phyloP scores from a whole-genome alignment of 1,140 invertebrate species.

The Drosophila repleta region DNA sequence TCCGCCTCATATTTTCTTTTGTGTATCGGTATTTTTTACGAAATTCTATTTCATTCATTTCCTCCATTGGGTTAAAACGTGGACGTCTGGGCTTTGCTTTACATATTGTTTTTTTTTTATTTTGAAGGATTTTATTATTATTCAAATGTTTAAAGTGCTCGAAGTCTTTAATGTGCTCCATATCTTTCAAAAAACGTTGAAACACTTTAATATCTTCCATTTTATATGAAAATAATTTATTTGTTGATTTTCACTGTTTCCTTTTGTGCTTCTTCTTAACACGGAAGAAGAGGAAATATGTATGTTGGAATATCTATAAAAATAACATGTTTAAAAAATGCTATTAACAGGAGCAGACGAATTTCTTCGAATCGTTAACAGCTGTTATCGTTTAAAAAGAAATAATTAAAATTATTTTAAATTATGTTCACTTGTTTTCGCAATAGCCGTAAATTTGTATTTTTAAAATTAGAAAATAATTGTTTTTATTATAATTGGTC shows the following conservation, averaged over 20 bases:
- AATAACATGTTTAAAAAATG: constrained; percentile 1
- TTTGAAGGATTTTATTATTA: background rate
- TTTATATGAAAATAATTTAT: constrained; percentile 1
- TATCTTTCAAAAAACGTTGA: constrained; percentile 45
- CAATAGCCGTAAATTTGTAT: no score
- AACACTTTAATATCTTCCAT: constrained; percentile 61
- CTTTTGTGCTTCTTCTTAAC: background rate
- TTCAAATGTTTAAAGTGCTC: background rate
- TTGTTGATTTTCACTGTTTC: constrained; percentile 2
- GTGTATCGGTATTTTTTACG: constrained; percentile 68
- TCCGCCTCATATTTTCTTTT: constrained; percentile 68
- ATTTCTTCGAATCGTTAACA: background rate
- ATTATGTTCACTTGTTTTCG: no score
- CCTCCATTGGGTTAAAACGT: constrained; percentile 64
- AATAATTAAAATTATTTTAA: background rate
- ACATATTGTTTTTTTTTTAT: background rate
- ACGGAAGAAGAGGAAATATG: constrained; percentile 1
- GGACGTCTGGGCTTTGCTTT: constrained; percentile 26
- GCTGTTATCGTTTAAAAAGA: background rate
- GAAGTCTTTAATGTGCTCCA: constrained; percentile 55
- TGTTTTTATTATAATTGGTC: no score
- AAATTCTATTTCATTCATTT: constrained; percentile 70
- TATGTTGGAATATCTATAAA: constrained; percentile 1
- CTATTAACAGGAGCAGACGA: background rate
- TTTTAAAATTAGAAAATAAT: no score